Evolutionary conservation across 1,140 invertebrate genomes (phyloP), one percentile per base, ranked within the genome.

Genomic region (Harpegnathos saltator): DNA sequence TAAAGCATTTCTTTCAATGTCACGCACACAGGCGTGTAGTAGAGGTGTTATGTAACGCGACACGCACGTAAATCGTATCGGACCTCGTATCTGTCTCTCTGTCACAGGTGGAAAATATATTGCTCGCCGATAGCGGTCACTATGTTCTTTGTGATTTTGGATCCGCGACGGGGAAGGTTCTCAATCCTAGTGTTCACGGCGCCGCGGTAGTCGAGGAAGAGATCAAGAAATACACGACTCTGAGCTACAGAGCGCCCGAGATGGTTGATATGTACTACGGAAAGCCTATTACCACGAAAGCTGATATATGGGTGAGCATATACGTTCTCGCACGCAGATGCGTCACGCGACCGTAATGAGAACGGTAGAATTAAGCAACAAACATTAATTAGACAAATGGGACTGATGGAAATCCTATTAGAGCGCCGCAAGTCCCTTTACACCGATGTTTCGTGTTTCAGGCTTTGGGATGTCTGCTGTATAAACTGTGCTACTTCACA

Each of bases 251-350:
- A 90, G 96, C 98, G 19, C 98, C 98, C 24, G 98, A 99, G 95
- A 99, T 99, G 98, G 96, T 99, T 38, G 98, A 99, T 94, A 95
- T 99, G 87, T 99, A 99, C 93, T 96, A 95, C 87, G 97, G 97
- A 26, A 97, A 97, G 94, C 94, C 96, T 24, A 98, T 99, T 77
- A 98, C 98, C n/a, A 98, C 97, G 7, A 98, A 98, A 95, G 95
- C 97, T 59, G 98, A 99, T 95, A 98, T 99, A 92, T 98, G 98
- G 98, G 97, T 97, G n/a, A 95, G 58, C 24, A 54, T 66, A 66
- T 58, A 38, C 38, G 5, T 7, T 17, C 19, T 61, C 9, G 11
- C 4, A 61, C 17, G 22, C 69, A 69, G 19, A 82, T 26, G 9
- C 11, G 17, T 59, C 50, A 72, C 3, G 22, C 50, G 15, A 66